A percentile compares a stretch with the other conserved stretches of the same genome.
Conservation (phyloP, 2,888 invertebrate genomes). For the Drosophila koepferae region DNA sequence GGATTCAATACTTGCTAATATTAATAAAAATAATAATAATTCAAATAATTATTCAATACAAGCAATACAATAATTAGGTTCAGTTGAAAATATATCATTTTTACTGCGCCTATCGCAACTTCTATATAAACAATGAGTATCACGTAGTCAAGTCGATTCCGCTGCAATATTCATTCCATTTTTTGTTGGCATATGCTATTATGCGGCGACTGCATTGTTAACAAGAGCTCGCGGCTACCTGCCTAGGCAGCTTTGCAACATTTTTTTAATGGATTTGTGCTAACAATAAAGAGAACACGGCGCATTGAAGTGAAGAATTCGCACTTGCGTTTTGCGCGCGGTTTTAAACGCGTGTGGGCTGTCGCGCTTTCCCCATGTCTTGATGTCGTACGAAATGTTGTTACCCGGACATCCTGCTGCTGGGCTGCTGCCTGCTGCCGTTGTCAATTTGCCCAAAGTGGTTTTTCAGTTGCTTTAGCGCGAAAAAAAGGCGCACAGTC, state of each 20-base stretch:
- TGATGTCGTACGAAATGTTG: slow-evolving; percentile 61
- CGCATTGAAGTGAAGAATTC: slow-evolving; percentile 83
- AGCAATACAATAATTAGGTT: too few species aligned
- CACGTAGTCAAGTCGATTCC: slow-evolving; percentile 2
- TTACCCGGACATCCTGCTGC: slow-evolving; percentile 69
- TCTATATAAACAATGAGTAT: slow-evolving; percentile 5
- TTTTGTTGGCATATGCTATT: slow-evolving; percentile 58
- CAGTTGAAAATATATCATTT: too few species aligned
- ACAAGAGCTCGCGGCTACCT: slow-evolving; percentile 61
- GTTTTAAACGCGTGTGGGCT: slow-evolving; percentile 62
- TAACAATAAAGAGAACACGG: slow-evolving; percentile 53
- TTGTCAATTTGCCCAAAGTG: slow-evolving; percentile 84
- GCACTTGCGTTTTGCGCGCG: slow-evolving; percentile 73
- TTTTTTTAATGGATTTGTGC: slow-evolving; percentile 79
- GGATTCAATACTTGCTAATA: too few species aligned
- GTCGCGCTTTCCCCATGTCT: slow-evolving; percentile 35
- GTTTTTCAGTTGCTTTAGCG: slow-evolving; percentile 84
- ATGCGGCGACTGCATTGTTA: slow-evolving; percentile 74
- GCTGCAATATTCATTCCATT: slow-evolving; percentile 21
- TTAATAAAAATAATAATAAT: too few species aligned
- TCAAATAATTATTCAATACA: too few species aligned
- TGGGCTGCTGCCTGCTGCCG: slow-evolving; percentile 49
- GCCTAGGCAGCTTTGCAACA: slow-evolving; percentile 61
- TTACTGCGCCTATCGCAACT: not conserved
- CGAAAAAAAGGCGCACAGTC: slow-evolving; percentile 74